These are phyloP conservation scores for Eriocheir sinensis DNA, from an alignment of 1,140 invertebrate genomes.

Conservation along the genomic window DNA sequence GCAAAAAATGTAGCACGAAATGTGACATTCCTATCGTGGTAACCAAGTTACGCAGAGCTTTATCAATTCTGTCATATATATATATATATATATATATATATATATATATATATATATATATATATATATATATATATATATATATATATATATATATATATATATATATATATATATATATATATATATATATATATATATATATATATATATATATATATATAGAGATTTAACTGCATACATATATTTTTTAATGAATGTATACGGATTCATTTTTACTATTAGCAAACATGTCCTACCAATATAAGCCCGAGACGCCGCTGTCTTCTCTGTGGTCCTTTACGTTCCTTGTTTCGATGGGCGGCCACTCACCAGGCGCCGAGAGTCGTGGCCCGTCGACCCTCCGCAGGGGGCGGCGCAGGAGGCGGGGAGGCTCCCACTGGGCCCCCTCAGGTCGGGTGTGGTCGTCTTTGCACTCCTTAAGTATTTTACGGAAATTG, in stretches of 20 bases:
- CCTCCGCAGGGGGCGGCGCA: neutral
- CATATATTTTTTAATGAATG: neutral
- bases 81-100: constrained; percentile 43
- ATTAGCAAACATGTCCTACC: neutral
- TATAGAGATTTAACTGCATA: too few relatives aligned
- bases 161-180: constrained; percentile 56
- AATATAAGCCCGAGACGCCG: neutral
- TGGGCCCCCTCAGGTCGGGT: neutral
- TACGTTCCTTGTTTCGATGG: neutral
- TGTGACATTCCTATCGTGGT: neutral
- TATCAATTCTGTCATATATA: constrained; percentile 12
- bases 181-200: neutral
- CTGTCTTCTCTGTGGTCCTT: neutral
- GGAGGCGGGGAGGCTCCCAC: neutral
- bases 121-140: constrained; percentile 51
- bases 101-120: constrained; percentile 46
- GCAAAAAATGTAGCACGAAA: neutral
- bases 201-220: neutral
- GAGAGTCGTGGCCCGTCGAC: neutral
- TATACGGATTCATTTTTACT: too few relatives aligned
- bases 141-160: constrained; percentile 57
- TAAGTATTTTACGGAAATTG: constrained; percentile 49
- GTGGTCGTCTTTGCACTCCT: neutral
- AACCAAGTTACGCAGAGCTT: neutral
- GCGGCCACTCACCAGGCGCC: neutral